Evolutionary conservation across 2,113 vertebrate genomes (phyloP).

Genomic region (Dasyurus viverrinus): DNA sequence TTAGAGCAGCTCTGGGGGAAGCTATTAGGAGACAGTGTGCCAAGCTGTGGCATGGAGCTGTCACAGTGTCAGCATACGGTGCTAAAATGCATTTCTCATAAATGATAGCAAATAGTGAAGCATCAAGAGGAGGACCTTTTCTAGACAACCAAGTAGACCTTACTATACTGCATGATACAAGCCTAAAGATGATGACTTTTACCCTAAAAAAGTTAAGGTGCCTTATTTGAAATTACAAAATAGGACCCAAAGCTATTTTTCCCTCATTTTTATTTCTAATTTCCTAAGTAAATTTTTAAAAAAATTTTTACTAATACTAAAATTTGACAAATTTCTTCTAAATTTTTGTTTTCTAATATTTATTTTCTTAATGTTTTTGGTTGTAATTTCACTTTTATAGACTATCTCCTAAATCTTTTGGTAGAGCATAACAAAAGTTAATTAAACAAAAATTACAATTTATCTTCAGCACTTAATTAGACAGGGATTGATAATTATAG

Average conservation of each 20-base stretch:
- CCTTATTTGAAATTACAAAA: slow-evolving; percentile 14
- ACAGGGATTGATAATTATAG: slow-evolving; percentile 47
- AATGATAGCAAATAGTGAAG: slow-evolving; percentile 35
- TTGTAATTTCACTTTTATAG: slow-evolving; percentile 75
- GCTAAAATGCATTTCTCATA: background rate
- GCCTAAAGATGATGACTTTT: slow-evolving; percentile 45
- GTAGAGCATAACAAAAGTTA: slow-evolving; percentile 56
- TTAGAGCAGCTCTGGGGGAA: background rate
- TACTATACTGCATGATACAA: slow-evolving; percentile 19
- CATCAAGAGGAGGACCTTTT: slow-evolving; percentile 20
- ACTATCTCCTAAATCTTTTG: slow-evolving; percentile 58
- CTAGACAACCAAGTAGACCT: slow-evolving; percentile 5
- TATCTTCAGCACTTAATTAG: slow-evolving; percentile 71
- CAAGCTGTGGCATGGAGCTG: background rate
- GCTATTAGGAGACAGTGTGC: background rate
- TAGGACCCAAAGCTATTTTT: slow-evolving; percentile 47
- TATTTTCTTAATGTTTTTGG: slow-evolving; percentile 53
- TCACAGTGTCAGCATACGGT: slow-evolving; percentile 9
- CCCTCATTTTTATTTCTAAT: background rate
- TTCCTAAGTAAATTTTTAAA: slow-evolving; percentile 3
- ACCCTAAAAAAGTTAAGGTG: slow-evolving; percentile 56
- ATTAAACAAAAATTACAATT: slow-evolving; percentile 71
- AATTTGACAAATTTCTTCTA: background rate
- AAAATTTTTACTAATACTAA: background rate
- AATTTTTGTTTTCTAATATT: slow-evolving; percentile 8